Evolutionary conservation across 2,888 invertebrate genomes (phyloP), one percentile per base, ranked within the genome.

Genomic region (Meteorus colon): DNA sequence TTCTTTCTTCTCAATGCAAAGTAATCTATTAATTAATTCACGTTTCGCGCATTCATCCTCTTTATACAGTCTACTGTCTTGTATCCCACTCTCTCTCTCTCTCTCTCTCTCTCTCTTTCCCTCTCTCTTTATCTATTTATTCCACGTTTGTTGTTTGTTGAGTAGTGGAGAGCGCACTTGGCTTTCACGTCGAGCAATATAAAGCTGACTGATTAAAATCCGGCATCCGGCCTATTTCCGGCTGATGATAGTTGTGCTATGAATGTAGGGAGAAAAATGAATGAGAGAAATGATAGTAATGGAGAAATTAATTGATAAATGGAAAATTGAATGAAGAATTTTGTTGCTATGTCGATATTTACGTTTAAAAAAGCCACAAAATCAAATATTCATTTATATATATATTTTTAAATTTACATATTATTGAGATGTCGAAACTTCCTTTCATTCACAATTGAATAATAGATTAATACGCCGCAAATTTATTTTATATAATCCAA

Each of bases 151-250:
- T 66, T 55, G 70, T 72, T 73, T 68, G 27, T 1, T 12, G 12
- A 55, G 69, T 34, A 19, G 31, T 34, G 34, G 59, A 19, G 37
- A 51, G 37, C 55, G 4, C n/a, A n/a, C n/a, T 4, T 19, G 65
- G 37, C 69, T 70, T 70, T 60, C 37, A 71, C 60, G 71, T 59
- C 41, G 29, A 27, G 41, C 12, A 60, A 63, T 73, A 59, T 76
- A 71, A 79, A 77, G 74, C 73, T 62, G 68, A 51, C 62, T 79
- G 76, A 81, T 78, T 80, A 81, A 80, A 81, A 74, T 60, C 37
- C 62, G 66, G 73, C 73, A 74, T 74, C 75, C 63, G 27, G 59
- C 60, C n/a, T 51, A 74, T 73, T 69, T 76, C 24, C 51, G 55
- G 48, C 48, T 59, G n/a, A 55, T 37, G 72, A 27, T 74, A 48